Percentiles rank a stretch among this genome's conserved stretches.
Conservation (phyloP, 2,113 vertebrate genomes). For the Emberiza fucata region DNA sequence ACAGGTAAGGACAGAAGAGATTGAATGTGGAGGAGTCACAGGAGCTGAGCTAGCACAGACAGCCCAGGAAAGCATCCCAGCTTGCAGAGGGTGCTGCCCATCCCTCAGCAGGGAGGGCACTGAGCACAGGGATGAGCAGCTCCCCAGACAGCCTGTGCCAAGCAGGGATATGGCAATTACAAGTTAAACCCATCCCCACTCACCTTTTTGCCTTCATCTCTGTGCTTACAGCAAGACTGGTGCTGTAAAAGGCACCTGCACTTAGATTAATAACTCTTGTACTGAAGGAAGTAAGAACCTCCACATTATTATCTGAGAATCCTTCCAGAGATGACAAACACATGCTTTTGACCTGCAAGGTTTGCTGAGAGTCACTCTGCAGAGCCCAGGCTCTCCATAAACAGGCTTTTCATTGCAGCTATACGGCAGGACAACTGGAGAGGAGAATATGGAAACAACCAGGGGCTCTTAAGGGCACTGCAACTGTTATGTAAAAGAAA, state of each 20-base stretch:
- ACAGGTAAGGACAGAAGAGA: background rate
- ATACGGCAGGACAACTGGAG: background rate
- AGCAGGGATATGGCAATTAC: background rate
- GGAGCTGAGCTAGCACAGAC: background rate
- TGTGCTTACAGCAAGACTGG: background rate
- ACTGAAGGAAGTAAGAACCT: background rate
- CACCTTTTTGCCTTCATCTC: background rate
- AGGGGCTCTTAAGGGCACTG: slow-evolving; percentile 17
- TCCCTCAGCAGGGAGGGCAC: background rate
- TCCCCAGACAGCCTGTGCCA: background rate
- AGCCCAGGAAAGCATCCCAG: background rate
- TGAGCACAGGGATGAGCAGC: background rate
- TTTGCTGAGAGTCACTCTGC: background rate
- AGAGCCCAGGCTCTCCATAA: background rate
- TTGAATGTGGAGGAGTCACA: background rate
- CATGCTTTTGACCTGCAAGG: background rate
- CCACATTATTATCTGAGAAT: background rate
- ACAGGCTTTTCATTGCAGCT: slow-evolving; percentile 2
- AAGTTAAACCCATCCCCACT: background rate
- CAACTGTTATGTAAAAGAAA: slow-evolving; percentile 30
- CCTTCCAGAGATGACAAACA: background rate
- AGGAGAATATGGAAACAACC: background rate
- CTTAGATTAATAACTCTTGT: background rate
- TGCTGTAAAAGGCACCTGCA: background rate
- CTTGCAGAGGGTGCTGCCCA: background rate